These are phyloP conservation scores for Barnardius zonarius DNA, from an alignment of 2,113 vertebrate species.

Conservation along the genomic window DNA sequence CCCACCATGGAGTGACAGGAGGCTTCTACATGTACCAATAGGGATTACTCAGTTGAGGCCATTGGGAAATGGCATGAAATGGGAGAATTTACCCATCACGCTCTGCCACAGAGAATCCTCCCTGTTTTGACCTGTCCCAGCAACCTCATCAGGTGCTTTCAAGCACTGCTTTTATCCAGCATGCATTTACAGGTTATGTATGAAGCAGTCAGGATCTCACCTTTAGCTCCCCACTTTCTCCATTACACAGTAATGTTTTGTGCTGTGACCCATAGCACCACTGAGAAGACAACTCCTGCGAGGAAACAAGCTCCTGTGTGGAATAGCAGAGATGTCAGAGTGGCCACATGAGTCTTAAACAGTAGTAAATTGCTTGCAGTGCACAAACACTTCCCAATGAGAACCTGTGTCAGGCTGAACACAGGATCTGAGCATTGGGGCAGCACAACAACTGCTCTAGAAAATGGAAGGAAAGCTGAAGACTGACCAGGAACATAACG, in stretches of 20 bases:
- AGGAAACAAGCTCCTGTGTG: background rate
- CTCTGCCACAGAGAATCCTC: background rate
- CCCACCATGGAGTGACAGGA: background rate
- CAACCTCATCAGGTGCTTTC: background rate
- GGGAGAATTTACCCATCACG: background rate
- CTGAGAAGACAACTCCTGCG: background rate
- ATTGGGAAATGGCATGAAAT: background rate
- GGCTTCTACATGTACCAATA: background rate
- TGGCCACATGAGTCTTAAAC: background rate
- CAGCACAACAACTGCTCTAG: background rate
- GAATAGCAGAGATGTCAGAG: background rate
- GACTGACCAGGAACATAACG: background rate
- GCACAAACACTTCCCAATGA: background rate
- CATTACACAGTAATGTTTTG: background rate
- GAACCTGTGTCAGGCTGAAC: background rate
- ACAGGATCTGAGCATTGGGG: background rate
- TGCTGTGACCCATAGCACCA: background rate
- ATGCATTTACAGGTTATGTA: background rate
- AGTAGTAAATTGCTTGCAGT: background rate
- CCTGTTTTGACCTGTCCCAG: background rate
- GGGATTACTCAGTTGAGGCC: background rate
- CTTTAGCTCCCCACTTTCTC: background rate
- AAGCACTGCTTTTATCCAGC: background rate
- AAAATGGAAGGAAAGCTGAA: background rate
- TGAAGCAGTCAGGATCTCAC: background rate